Conservation (phyloP, 2,797 vertebrate species). For the Acestrorhynchus altus region DNA sequence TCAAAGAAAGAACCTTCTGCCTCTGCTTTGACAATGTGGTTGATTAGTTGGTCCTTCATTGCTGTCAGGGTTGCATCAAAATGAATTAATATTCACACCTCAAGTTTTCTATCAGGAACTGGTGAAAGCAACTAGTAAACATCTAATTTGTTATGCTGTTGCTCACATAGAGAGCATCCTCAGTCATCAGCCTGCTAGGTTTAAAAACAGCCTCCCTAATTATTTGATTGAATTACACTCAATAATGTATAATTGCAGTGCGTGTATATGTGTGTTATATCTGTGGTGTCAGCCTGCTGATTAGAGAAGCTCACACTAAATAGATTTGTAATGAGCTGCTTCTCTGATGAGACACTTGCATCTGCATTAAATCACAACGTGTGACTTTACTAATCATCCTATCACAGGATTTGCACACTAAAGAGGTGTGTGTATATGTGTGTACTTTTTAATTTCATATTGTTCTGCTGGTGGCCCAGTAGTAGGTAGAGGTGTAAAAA, state of each 20-base stretch:
- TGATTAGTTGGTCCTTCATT: too few species aligned
- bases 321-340: constrained; percentile 79
- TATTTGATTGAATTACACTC: constrained; percentile 4
- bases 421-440: constrained; percentile 54
- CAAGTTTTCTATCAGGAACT: not conserved
- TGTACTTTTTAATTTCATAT: constrained; percentile 4
- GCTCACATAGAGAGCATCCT: not conserved
- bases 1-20: too few species aligned
- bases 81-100: too few species aligned
- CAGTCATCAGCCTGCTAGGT: not conserved
- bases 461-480: not conserved
- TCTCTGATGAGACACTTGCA: constrained; percentile 75
- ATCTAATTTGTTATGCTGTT: not conserved
- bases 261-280: not conserved
- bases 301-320: constrained; percentile 75
- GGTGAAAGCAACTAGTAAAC: too few species aligned
- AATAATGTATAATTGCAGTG: not conserved
- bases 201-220: not conserved
- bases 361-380: constrained; percentile 67
- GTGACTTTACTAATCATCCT: constrained; percentile 56
- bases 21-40: too few species aligned
- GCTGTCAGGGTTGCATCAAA: too few species aligned
- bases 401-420: constrained; percentile 64
- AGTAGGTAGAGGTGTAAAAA: not conserved
- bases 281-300: constrained; percentile 67